phyloP scores from a whole-genome alignment of 2,113 vertebrate genomes.

The Fukomys damarensis region DNA sequence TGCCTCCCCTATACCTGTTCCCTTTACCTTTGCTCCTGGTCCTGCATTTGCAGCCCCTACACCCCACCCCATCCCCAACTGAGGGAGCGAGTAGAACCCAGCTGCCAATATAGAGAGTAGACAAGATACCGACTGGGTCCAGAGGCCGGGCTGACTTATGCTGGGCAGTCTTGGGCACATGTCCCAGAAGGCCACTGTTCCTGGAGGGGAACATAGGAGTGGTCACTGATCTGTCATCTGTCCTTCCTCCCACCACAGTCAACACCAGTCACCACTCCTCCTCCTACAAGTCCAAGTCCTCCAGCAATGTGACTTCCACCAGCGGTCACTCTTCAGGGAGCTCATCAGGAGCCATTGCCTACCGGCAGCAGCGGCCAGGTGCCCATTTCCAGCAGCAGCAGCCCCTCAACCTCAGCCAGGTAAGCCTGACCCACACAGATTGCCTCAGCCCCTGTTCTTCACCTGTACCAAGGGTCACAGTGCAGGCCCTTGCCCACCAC shows the following conservation, averaged over 20 bases:
- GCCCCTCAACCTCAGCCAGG: slow-evolving; percentile 99
- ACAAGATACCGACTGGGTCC: neutral
- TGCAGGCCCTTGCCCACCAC: accelerated
- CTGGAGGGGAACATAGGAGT: neutral
- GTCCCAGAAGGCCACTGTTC: neutral
- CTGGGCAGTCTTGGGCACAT: accelerated
- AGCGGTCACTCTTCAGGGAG: slow-evolving; percentile 93
- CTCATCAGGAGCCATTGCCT: slow-evolving; percentile 89
- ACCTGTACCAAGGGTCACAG: neutral
- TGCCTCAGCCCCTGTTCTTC: neutral
- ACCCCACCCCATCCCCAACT: neutral
- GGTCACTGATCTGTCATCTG: slow-evolving; percentile 68
- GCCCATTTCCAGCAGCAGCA: slow-evolving; percentile 97
- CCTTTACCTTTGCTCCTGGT: neutral
- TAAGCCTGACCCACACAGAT: slow-evolving; percentile 66
- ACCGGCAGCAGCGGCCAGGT: slow-evolving; percentile 95
- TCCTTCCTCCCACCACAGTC: slow-evolving; percentile 85
- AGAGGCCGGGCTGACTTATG: no score
- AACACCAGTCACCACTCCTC: slow-evolving; percentile 93
- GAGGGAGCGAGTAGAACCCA: neutral
- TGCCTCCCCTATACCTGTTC: neutral
- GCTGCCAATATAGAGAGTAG: neutral
- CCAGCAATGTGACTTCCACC: slow-evolving; percentile 92
- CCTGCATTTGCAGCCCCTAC: neutral
- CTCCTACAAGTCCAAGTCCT: slow-evolving; percentile 96